These are phyloP conservation scores for Corydoras maculifer DNA, from an alignment of 2,113 vertebrate genomes.

Conservation along the genomic window DNA sequence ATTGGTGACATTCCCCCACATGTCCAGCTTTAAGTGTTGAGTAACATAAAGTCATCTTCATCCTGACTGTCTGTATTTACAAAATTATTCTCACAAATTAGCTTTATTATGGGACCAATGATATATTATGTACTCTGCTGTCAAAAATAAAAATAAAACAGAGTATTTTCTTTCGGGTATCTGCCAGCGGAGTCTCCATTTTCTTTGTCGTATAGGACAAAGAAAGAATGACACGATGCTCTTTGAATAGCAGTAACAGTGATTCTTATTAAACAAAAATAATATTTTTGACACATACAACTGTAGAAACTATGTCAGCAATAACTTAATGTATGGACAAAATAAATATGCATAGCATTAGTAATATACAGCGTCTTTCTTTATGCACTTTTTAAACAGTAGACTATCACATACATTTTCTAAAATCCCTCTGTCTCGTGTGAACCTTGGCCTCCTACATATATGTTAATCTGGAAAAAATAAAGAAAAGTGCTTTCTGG, in stretches of 20 bases:
- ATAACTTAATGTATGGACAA: conserved; percentile 68
- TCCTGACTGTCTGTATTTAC: conserved; percentile 35
- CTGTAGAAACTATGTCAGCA: conserved; percentile 53
- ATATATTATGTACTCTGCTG: conserved; percentile 13
- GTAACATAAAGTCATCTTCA: conserved; percentile 18
- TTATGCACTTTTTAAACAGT: conserved; percentile 56
- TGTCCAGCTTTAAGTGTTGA: conserved; percentile 39
- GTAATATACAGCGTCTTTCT: conserved; percentile 62
- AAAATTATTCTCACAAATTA: conserved; percentile 28
- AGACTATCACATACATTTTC: conserved; percentile 56
- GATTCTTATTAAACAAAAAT: conserved; percentile 8
- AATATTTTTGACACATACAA: conserved; percentile 45
- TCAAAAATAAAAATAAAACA: conserved; percentile 29
- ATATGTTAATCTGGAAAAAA: conserved; percentile 44
- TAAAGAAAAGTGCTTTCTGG: conserved; percentile 57
- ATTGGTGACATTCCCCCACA: conserved; percentile 49
- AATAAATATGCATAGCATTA: conserved; percentile 72
- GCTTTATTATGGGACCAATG: conserved; percentile 23
- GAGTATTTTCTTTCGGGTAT: conserved; percentile 43
- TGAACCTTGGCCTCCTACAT: conserved; percentile 34
- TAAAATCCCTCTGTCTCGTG: conserved; percentile 32
- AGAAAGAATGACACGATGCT: background rate
- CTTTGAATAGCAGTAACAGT: conserved; percentile 6
- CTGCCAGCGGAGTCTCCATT: conserved; percentile 29
- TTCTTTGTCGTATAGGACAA: background rate